A percentile compares a stretch with the other conserved stretches of the same genome.
Evolutionary conservation across 2,888 invertebrate genomes (phyloP).

Genomic region (Ochropacha duplaris): DNA sequence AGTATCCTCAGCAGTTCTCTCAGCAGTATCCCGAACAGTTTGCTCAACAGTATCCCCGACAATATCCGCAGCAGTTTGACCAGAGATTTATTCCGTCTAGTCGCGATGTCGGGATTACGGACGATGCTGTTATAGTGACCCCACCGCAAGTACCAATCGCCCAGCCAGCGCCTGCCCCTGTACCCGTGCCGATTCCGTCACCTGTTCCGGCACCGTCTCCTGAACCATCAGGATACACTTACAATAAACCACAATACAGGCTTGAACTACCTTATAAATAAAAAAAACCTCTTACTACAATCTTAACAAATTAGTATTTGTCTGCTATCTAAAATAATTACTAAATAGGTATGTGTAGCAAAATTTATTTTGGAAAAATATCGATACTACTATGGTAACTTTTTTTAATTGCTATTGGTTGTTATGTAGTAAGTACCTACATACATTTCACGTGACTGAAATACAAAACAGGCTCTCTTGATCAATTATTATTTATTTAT

Average conservation of each 20-base stretch:
- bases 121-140: conserved; percentile 75
- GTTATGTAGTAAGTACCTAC: too few relatives aligned
- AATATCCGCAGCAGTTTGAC: conserved; percentile 19
- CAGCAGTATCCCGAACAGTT: conserved; percentile 35
- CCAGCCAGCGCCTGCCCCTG: conserved; percentile 34
- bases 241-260: conserved; percentile 70
- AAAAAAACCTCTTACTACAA: conserved; percentile 7
- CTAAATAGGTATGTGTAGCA: background rate
- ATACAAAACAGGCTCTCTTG: background rate
- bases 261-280: conserved; percentile 70
- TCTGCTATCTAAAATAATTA: background rate
- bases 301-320: background rate
- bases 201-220: conserved; percentile 32
- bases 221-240: conserved; percentile 59
- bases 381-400: background rate
- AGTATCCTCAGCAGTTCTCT: conserved; percentile 30
- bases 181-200: conserved; percentile 16
- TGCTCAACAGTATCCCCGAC: conserved; percentile 39
- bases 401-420: background rate
- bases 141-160: conserved; percentile 67
- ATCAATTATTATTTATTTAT: too few relatives aligned
- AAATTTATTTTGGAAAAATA: too few relatives aligned
- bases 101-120: conserved; percentile 71
- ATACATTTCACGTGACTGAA: background rate
- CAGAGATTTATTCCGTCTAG: conserved; percentile 50